Base-by-base conservation (phyloP, 2,113 vertebrate species). In the Pteropus alecto region DNA sequence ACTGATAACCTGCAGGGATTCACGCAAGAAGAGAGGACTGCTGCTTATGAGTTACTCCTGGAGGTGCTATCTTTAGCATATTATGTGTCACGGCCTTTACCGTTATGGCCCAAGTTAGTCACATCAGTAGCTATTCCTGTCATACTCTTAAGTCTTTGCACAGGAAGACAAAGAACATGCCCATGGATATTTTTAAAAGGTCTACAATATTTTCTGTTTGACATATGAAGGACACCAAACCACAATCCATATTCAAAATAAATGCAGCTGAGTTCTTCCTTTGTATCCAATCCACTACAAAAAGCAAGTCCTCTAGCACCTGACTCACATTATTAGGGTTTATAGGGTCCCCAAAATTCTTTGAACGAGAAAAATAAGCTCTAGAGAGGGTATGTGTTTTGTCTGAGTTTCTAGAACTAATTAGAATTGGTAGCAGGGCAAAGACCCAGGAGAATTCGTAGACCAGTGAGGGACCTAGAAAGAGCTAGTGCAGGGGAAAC, bases 181-280 rank as follows among this genome's bases (percentile, higher is more conserved):
- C 38, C 38, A 0, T 61, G 19, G 33, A 70, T 79, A 61, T 92
- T 95, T 71, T 95, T 63, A n/a, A 84, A 93, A 93, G 43, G 21
- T 79, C 63, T 94, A 74, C 54, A 91, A 41, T 78, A 87, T 54
- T 88, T 87, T 94, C 48, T 82, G 43, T 38, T 94, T 94, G 67
- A 70, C 67, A 54, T 77, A 92, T 61, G 46, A 95, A 92, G 35
- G 21, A 65, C 63, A 89, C 81, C 13, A 91, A 88, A 78, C 48
- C 63, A 92, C 26, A 18, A 3, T 56, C 48, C 51, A 67, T 56
- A 74, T 85, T 84, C 61, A 93, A 82, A 84, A 46, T 87, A 84
- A 94, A 74, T 78, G 63, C 92, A 33, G 33, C 16, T 51, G 43
- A 82, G 12, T 82, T 81, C 92, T 90, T 65, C 19, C 85, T 94